Evolutionary conservation across 2,797 vertebrate genomes (phyloP).

Genomic region (Coregonus suidteri): DNA sequence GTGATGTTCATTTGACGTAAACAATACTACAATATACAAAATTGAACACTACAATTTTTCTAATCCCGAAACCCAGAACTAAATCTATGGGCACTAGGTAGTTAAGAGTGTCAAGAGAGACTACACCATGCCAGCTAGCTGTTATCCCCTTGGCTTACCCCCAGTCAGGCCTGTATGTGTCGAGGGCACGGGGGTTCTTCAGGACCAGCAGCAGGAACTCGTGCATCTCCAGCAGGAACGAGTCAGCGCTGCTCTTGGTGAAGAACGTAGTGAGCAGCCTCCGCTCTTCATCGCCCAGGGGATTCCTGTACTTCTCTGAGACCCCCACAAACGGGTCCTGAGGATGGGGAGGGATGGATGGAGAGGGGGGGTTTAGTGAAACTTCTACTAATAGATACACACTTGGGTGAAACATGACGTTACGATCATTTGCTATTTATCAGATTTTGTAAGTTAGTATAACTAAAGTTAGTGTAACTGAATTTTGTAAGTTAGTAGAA

Average conservation of each 20-base stretch:
- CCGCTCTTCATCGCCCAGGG: slow-evolving; percentile 65
- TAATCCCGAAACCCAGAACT: too few relatives aligned
- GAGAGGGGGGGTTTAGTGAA: not conserved
- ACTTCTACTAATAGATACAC: not conserved
- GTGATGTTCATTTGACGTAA: too few relatives aligned
- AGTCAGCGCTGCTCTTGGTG: slow-evolving; percentile 75
- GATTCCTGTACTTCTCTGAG: slow-evolving; percentile 71
- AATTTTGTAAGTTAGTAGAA: not conserved
- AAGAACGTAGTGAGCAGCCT: slow-evolving; percentile 80
- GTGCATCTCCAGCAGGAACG: slow-evolving; percentile 89
- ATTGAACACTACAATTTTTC: too few relatives aligned
- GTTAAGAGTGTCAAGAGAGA: not conserved
- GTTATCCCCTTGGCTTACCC: slow-evolving; percentile 71
- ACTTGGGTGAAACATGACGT: not conserved
- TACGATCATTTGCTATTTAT: not conserved
- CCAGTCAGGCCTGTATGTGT: slow-evolving; percentile 79
- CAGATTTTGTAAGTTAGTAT: not conserved
- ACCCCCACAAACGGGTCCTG: slow-evolving; percentile 89
- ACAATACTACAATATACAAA: too few relatives aligned
- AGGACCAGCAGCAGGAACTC: slow-evolving; percentile 87
- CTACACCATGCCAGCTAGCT: not conserved
- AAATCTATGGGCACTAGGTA: too few relatives aligned
- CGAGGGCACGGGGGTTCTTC: slow-evolving; percentile 61
- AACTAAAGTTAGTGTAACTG: too few relatives aligned
- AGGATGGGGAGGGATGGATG: not conserved